Base-by-base conservation (phyloP, 2,797 vertebrate species). In the Neostethus bicornis region DNA sequence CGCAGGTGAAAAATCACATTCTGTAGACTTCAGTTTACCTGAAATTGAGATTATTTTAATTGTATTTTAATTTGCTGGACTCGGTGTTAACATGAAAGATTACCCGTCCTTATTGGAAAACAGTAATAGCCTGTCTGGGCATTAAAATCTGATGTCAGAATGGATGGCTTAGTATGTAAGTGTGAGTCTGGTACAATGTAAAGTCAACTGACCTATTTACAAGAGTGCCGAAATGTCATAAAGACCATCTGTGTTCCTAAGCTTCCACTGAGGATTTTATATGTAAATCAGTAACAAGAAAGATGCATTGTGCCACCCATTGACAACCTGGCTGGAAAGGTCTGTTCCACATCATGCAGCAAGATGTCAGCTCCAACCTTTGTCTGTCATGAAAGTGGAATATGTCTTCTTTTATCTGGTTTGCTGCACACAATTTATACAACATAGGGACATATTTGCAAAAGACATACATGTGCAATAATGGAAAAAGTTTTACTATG, bases 181-280 rank as follows among this genome's bases (percentile, higher is more conserved):
- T 57, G 52, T 46, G 51, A 46, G 25, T 54, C 32, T 1, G 45
- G 29, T 61, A 29, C 41, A 24, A 39, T 54, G 49, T 51, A 73
- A 57, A 73, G 66, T 64, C 62, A 61, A 24, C 56, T 75, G 63
- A 68, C 71, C 77, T 67, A 80, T 62, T 76, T 81, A 38, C 14
- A 45, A 14, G 46, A 10, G 23, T 4, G 1, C 28, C 54, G 19
- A 42, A 63, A 26, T 60, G 44, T 32, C 63, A 51, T 65, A 20
- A 39, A 64, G 20, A 51, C 54, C 26, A 7, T 62, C 62, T 28
- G 35, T 29, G 37, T 19, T 12, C n/a, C 23, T 51, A 19, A 43
- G 47, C 58, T n/a, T 53, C 32, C 49, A 38, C 7, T 41, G 49
- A 28, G 28, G 26, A 25, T 35, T 28, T n/a, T 25, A 31, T 48